Evolutionary conservation across 2,113 vertebrate species (phyloP).

Genomic region (Lagopus muta): DNA sequence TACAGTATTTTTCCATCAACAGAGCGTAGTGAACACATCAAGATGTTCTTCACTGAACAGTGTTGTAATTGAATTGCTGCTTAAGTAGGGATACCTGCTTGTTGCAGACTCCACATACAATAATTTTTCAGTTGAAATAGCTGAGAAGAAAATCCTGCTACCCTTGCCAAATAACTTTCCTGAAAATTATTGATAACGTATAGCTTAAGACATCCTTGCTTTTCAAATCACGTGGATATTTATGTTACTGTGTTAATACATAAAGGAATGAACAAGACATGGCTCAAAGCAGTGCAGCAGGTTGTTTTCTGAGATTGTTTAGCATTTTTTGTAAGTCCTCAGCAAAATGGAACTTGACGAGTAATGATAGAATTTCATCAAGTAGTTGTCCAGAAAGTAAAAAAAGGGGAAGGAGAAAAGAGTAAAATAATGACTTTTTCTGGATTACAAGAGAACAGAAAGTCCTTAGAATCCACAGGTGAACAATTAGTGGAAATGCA

Average conservation of each 20-base stretch:
- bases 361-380: neutral
- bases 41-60: conserved; percentile 44
- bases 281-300: neutral
- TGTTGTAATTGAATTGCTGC: conserved; percentile 42
- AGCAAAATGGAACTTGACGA: neutral
- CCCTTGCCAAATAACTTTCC: neutral
- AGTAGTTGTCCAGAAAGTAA: neutral
- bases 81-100: conserved; percentile 49
- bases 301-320: neutral
- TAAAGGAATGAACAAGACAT: neutral
- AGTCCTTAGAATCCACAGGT: neutral
- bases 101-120: neutral
- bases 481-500: neutral
- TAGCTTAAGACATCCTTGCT: neutral
- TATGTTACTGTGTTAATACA: neutral
- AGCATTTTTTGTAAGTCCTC: neutral
- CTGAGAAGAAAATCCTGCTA: conserved; percentile 19
- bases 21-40: conserved; percentile 9
- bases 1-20: conserved; percentile 48
- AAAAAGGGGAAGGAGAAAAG: neutral
- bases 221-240: neutral
- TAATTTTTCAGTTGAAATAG: conserved; percentile 30
- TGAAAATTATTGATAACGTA: conserved; percentile 14
- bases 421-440: neutral
- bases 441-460: neutral